Conservation (phyloP, 2,888 invertebrate genomes). For the Lordiphosa andalusiaca region DNA sequence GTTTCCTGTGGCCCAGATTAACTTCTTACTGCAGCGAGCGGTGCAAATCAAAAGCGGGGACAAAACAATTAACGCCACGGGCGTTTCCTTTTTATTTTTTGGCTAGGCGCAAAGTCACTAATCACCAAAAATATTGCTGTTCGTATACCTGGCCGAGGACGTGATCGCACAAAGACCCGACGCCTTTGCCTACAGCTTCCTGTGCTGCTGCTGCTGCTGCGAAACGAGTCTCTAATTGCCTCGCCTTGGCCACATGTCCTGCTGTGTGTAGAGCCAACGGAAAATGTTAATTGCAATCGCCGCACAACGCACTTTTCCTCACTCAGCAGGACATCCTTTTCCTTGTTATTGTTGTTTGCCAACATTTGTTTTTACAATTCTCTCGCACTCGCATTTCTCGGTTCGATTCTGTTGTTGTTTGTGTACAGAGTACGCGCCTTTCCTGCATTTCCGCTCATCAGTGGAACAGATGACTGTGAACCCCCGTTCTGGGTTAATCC, state of each 20-base stretch:
- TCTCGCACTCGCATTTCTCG: slow-evolving; percentile 4
- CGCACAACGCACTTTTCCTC: slow-evolving; percentile 50
- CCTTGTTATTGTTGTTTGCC: slow-evolving; percentile 63
- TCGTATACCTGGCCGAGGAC: slow-evolving; percentile 28
- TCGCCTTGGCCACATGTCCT: slow-evolving; percentile 62
- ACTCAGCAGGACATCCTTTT: slow-evolving; percentile 69
- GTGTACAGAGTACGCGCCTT: slow-evolving; percentile 67
- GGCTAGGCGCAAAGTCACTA: slow-evolving; percentile 59
- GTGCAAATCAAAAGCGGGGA: slow-evolving; percentile 54
- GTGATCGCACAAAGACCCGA: slow-evolving; percentile 46
- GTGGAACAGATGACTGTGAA: slow-evolving; percentile 8
- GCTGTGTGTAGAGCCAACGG: slow-evolving; percentile 39
- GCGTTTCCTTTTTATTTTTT: slow-evolving; percentile 42
- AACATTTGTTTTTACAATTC: slow-evolving; percentile 58
- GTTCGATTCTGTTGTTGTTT: slow-evolving; percentile 40
- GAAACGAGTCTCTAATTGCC: slow-evolving; percentile 61
- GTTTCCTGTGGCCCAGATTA: slow-evolving; percentile 62
- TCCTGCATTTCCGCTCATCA: slow-evolving; percentile 50
- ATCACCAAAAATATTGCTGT: slow-evolving; percentile 46
- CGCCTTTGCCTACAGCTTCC: slow-evolving; percentile 49
- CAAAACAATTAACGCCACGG: slow-evolving; percentile 69
- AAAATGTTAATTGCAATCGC: slow-evolving; percentile 38
- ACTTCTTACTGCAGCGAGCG: slow-evolving; percentile 58
- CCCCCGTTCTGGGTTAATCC: slow-evolving; percentile 37
- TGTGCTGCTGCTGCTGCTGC: slow-evolving; percentile 31